Evolutionary conservation across 1,140 invertebrate species (phyloP), one percentile per base, ranked within the genome.

Genomic region (Diprion similis): DNA sequence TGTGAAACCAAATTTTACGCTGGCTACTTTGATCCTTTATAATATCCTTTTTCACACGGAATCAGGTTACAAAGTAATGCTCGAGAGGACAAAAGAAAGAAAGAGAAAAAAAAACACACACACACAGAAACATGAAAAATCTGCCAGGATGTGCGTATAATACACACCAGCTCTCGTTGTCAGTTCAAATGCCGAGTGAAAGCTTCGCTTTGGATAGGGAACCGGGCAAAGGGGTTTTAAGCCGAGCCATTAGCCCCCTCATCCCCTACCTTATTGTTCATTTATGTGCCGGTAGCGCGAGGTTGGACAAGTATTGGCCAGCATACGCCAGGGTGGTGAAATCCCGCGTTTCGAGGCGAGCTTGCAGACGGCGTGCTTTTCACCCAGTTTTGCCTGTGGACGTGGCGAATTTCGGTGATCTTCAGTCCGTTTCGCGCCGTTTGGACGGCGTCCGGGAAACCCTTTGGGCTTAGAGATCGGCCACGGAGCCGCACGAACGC

Each of bases 181-280:
- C 24, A 37, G 24, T 37, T 37, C 24, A 37, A 37, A 37, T 37
- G 6, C 24, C 24, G 24, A 37, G 24, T 37, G 24, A 37, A 37
- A 37, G 24, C 24, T 37, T 37, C 24, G 24, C 24, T 37, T 37
- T 37, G 51, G 51, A 17, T 17, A 17, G 51, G 51, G 11, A 59
- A 59, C 11, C 51, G 51, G 51, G 51, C 51, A 59, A 59, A 59
- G 11, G 51, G 11, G 51, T 59, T 4, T 59, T 59, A 59, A 59
- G 51, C 51, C 51, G 51, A 59, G 51, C 51, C 51, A 59, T 59
- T 59, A 59, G 11, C n/a, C 51, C 51, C 51, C 51, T 59, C 51
- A 17, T 13, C 51, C 51, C 51, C 51, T 9, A 15, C 51, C 51
- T 59, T 59, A 59, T 59, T 59, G 51, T 59, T 59, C 51, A 59